Percentiles rank a stretch among this genome's conserved stretches.
phyloP scores from a whole-genome alignment of 2,113 vertebrate genomes.

The Pachyramphus minor region DNA sequence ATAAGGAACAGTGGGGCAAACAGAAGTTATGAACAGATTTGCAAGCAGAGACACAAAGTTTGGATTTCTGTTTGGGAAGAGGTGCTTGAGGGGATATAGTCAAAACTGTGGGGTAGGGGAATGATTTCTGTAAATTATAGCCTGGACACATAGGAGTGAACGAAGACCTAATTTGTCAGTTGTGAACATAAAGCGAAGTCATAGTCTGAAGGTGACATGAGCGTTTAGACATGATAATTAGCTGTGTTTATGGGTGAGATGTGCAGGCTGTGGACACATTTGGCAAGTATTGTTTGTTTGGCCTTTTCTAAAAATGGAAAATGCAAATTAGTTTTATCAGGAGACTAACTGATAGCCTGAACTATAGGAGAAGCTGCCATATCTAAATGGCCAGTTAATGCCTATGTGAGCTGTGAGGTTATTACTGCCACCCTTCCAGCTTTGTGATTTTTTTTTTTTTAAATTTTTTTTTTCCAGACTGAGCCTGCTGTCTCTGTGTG shows the following conservation, averaged over 20 bases:
- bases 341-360: neutral
- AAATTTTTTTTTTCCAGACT: accelerated
- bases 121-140: neutral
- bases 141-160: neutral
- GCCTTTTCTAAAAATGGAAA: neutral
- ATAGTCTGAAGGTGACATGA: neutral
- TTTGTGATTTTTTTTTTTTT: neutral
- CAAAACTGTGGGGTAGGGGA: neutral
- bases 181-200: neutral
- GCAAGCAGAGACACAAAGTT: neutral
- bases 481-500: neutral
- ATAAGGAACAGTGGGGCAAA: neutral
- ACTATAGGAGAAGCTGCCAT: neutral
- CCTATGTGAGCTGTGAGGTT: neutral
- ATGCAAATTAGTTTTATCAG: neutral
- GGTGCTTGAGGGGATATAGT: neutral
- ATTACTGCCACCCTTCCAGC: neutral
- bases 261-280: neutral
- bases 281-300: neutral
- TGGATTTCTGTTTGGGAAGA: neutral
- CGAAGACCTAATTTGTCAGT: neutral
- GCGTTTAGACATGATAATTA: neutral
- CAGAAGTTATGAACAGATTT: neutral
- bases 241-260: neutral
- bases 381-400: neutral